Base-by-base conservation (phyloP, 1,140 invertebrate species). In the Psix sp. region DNA sequence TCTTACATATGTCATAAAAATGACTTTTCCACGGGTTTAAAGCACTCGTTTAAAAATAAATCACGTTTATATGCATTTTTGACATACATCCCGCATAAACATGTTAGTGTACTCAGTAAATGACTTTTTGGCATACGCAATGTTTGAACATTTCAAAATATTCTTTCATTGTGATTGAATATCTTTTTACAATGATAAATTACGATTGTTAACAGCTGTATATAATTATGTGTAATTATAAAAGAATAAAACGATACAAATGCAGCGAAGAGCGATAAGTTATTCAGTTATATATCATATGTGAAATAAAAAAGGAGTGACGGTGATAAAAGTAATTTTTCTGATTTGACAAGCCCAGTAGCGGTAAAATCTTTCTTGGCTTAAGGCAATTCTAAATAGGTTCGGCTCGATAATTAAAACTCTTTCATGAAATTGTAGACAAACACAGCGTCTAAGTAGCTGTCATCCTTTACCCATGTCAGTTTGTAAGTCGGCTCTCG, bases 401-500 rank as follows among this genome's bases (percentile, higher is more conserved):
- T 59, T 79, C 65, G 57, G 56, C 75, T 45, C 42, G 80, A 87
- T 84, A 86, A 87, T 87, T 87, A 87, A 86, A 87, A 86, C 83
- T 82, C 82, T 86, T 86, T 87, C 79, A 84, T 82, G 82, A 86
- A 87, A 87, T 86, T 85, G 84, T 87, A 85, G 85, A 85, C 83
- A 87, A 87, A 87, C 83, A 85, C 81, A 83, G 82, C 83, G 81
- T 82, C 83, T 87, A 88, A 87, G 85, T 87, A 85, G 85, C 86
- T 86, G 85, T 88, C 86, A 88, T 88, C 86, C 81, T 81, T 86
- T 82, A 86, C 79, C 80, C 79, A 75, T 81, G 82, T 83, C 82
- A 83, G 84, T 85, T 82, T 79, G 84, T 86, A 86, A 87, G 85
- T 86, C 84, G 83, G 78, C 59, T 81, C 66, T 81, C 76, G 84